Conservation (phyloP, 1,140 invertebrate species). For the Conus betulinus region DNA sequence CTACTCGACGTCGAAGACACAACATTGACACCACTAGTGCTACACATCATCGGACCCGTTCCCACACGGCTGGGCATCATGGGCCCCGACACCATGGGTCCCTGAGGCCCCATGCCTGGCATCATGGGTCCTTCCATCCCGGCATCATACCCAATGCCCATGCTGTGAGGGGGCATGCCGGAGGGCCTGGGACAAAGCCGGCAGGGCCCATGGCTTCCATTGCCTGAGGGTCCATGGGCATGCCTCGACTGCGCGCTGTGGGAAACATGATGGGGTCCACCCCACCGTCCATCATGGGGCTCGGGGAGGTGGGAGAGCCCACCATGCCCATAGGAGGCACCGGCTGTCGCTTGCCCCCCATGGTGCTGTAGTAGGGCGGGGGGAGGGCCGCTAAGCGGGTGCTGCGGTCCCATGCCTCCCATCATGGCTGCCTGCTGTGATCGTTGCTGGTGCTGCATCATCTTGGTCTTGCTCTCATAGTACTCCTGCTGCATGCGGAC, state of each 20-base stretch:
- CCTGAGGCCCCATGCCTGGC: slow-evolving; percentile 52
- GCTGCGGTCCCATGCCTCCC: slow-evolving; percentile 38
- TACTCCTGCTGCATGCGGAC: slow-evolving; percentile 85
- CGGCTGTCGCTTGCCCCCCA: slow-evolving; percentile 32
- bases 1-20: slow-evolving; percentile 31
- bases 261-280: slow-evolving; percentile 42
- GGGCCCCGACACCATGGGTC: slow-evolving; percentile 76
- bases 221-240: slow-evolving; percentile 46
- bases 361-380: slow-evolving; percentile 70
- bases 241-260: slow-evolving; percentile 57
- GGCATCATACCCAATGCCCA: slow-evolving; percentile 49
- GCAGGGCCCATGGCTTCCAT: slow-evolving; percentile 45
- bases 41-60: slow-evolving; percentile 47
- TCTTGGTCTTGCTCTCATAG: slow-evolving; percentile 71
- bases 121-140: slow-evolving; percentile 46
- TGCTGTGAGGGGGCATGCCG: slow-evolving; percentile 47
- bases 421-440: slow-evolving; percentile 32
- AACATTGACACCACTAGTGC: slow-evolving; percentile 12
- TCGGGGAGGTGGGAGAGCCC: slow-evolving; percentile 64
- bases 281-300: slow-evolving; percentile 46
- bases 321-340: slow-evolving; percentile 38
- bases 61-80: slow-evolving; percentile 48
- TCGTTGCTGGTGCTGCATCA: slow-evolving; percentile 48
- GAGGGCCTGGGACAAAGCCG: slow-evolving; percentile 30
- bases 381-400: slow-evolving; percentile 54